Evolutionary conservation across 2,888 invertebrate genomes (phyloP).

Genomic region (Xylota sylvarum): DNA sequence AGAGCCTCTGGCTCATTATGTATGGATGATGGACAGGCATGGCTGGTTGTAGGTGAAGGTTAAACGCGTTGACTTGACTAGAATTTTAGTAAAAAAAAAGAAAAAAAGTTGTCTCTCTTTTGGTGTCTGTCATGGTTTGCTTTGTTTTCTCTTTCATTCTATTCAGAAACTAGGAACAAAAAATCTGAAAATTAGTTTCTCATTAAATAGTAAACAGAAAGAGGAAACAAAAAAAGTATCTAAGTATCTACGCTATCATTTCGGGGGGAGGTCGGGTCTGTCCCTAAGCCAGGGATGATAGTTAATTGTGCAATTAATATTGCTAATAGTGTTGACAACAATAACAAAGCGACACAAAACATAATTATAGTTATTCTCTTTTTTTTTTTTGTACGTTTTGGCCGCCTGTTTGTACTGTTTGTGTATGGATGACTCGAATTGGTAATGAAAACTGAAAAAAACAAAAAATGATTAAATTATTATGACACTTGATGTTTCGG

Average conservation of each 20-base stretch:
- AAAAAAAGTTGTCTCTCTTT: neutral
- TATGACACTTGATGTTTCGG: conserved; percentile 73
- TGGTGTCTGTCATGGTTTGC: neutral
- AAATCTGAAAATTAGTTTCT: neutral
- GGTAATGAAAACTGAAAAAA: conserved; percentile 61
- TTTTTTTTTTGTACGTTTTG: neutral
- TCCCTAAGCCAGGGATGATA: conserved; percentile 34
- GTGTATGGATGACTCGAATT: conserved; percentile 53
- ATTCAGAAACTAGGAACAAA: neutral
- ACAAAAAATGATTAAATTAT: conserved; percentile 50
- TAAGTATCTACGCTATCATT: conserved; percentile 3
- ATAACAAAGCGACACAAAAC: conserved; percentile 27
- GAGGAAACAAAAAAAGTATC: conserved; percentile 14
- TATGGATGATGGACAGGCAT: conserved; percentile 77
- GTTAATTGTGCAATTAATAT: conserved; percentile 70
- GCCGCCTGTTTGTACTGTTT: conserved; percentile 28
- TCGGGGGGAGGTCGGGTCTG: conserved; percentile 18
- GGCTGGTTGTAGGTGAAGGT: conserved; percentile 77
- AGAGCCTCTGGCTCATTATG: conserved; percentile 75
- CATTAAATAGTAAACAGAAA: conserved; percentile 18
- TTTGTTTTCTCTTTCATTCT: conserved; percentile 30
- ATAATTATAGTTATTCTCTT: conserved; percentile 25
- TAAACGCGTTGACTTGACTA: conserved; percentile 74
- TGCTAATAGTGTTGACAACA: conserved; percentile 46
- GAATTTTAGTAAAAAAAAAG: conserved; percentile 58